phyloP scores from a whole-genome alignment of 2,888 invertebrate species.

The Amblyteles armatorius region DNA sequence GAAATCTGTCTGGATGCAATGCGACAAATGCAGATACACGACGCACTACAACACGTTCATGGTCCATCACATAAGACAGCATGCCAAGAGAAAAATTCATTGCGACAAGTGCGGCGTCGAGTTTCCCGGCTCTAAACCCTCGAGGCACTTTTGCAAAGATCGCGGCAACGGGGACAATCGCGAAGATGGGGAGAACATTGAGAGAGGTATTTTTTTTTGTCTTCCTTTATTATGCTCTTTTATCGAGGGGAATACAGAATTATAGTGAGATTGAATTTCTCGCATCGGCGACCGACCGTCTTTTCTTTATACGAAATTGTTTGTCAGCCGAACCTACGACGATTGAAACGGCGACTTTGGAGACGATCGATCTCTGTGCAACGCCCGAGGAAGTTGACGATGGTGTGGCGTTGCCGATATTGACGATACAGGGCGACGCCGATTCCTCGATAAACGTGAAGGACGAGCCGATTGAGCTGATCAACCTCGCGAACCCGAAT shows the following conservation, averaged over 20 bases:
- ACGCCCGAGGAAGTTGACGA: conserved; percentile 51
- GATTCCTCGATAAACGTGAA: conserved; percentile 34
- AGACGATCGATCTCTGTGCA: conserved; percentile 43
- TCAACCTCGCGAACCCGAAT: conserved; percentile 70
- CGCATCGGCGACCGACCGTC: neutral
- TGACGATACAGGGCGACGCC: conserved; percentile 36
- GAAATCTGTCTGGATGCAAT: conserved; percentile 80
- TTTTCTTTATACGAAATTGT: neutral
- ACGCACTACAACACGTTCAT: conserved; percentile 80
- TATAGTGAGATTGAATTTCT: too few species aligned
- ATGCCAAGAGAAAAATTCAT: conserved; percentile 71
- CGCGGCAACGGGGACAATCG: conserved; percentile 22
- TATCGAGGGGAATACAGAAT: too few species aligned
- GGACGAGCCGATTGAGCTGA: conserved; percentile 65
- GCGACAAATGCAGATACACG: conserved; percentile 82
- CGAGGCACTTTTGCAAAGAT: conserved; percentile 48
- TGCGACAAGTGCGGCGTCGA: conserved; percentile 73
- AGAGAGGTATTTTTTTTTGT: conserved; percentile 59
- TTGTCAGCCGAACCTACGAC: conserved; percentile 35
- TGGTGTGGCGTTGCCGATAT: conserved; percentile 30
- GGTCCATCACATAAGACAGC: conserved; percentile 79
- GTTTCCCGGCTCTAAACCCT: conserved; percentile 51
- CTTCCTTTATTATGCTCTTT: neutral
- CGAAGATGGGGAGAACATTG: conserved; percentile 1
- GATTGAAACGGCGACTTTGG: conserved; percentile 59